Evolutionary conservation across 1,140 invertebrate species (phyloP).

Genomic region (Archegozetes longisetosus): DNA sequence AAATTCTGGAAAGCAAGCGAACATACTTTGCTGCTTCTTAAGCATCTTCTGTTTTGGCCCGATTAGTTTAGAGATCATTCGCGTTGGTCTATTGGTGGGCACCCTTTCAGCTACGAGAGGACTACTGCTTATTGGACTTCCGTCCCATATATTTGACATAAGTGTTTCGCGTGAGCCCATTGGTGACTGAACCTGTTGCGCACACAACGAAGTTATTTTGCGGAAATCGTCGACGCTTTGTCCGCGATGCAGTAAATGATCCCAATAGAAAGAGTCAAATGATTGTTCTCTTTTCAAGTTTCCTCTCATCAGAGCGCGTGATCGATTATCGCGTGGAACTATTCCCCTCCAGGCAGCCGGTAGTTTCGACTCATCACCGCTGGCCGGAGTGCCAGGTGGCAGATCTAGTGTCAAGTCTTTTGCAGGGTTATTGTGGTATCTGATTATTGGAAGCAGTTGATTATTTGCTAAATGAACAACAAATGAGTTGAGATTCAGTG

Average conservation of each 20-base stretch:
- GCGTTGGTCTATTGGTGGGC: slow-evolving; percentile 7
- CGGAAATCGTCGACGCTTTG: slow-evolving; percentile 17
- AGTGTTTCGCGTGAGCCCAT: slow-evolving; percentile 22
- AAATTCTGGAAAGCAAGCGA: slow-evolving; percentile 21
- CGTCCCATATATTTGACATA: slow-evolving; percentile 17
- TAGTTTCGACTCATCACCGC: slow-evolving; percentile 18
- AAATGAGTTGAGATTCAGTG: slow-evolving; percentile 21
- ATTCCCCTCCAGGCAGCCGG: slow-evolving; percentile 10
- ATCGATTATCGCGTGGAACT: background rate
- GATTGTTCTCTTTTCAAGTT: slow-evolving; percentile 23
- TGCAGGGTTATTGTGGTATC: slow-evolving; percentile 23
- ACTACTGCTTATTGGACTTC: background rate
- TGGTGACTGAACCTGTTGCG: slow-evolving; percentile 15
- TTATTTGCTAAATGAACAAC: slow-evolving; percentile 22
- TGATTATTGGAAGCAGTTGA: slow-evolving; percentile 20
- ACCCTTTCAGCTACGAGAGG: background rate
- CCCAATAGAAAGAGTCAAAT: slow-evolving; percentile 25
- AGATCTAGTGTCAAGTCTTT: slow-evolving; percentile 21
- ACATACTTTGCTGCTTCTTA: slow-evolving; percentile 25
- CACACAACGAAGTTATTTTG: slow-evolving; percentile 7
- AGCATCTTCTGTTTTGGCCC: slow-evolving; percentile 24
- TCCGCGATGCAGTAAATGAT: slow-evolving; percentile 17
- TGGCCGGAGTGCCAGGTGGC: slow-evolving; percentile 19
- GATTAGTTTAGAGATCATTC: background rate
- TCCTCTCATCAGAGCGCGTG: background rate